A percentile compares a stretch with the other conserved stretches of the same genome.
Conservation (phyloP, 2,888 invertebrate genomes). For the Lithodes maja region DNA sequence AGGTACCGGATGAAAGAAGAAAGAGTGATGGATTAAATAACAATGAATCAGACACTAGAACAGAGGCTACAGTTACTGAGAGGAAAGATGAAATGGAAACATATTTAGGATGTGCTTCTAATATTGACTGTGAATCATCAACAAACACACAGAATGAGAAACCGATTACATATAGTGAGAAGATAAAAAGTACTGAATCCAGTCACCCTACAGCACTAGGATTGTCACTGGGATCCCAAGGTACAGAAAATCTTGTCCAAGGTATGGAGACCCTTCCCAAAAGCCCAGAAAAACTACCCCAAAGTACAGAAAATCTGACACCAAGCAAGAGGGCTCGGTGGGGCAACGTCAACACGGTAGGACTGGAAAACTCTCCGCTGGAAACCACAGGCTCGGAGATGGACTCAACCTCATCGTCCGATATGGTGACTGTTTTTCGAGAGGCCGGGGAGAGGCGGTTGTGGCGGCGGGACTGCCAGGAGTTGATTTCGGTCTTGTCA, state of each 20-base stretch:
- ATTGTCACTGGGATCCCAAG: not conserved
- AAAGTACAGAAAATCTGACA: constrained; percentile 12
- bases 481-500: constrained; percentile 39
- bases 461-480: constrained; percentile 43
- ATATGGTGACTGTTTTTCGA: constrained; percentile 45
- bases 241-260: too few species aligned
- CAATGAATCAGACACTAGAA: too few species aligned
- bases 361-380: constrained; percentile 54
- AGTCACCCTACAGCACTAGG: not conserved
- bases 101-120: too few species aligned
- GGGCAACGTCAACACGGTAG: constrained; percentile 35
- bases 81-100: too few species aligned
- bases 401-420: constrained; percentile 56
- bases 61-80: too few species aligned
- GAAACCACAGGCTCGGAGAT: constrained; percentile 62
- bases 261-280: too few species aligned
- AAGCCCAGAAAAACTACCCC: not conserved
- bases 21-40: too few species aligned
- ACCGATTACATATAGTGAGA: not conserved
- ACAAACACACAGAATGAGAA: too few species aligned
- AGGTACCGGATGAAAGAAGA: too few species aligned
- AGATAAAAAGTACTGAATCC: not conserved
- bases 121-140: too few species aligned
- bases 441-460: constrained; percentile 44
- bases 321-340: constrained; percentile 46